phyloP scores from a whole-genome alignment of 2,113 vertebrate species.

The Brachyistius frenatus region DNA sequence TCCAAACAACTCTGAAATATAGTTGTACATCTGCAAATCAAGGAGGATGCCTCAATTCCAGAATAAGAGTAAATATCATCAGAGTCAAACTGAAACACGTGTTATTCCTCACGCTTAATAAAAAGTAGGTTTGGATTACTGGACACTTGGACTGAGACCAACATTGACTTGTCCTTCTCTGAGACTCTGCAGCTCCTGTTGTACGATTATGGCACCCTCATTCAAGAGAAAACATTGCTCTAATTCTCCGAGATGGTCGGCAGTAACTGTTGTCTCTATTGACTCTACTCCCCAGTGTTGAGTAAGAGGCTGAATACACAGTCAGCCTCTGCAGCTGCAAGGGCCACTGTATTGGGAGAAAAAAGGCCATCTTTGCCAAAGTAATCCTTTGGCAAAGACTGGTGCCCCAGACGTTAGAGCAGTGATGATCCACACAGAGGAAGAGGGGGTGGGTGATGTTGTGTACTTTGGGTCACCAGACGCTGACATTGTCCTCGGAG shows the following conservation, averaged over 20 bases:
- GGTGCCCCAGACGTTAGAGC: constrained; percentile 66
- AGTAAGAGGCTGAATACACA: constrained; percentile 73
- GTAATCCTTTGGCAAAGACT: constrained; percentile 77
- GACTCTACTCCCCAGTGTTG: constrained; percentile 49
- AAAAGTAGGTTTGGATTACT: constrained; percentile 12
- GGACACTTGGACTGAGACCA: background rate
- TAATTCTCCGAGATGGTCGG: constrained; percentile 43
- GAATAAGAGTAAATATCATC: background rate
- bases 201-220: constrained; percentile 26
- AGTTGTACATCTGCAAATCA: constrained; percentile 31
- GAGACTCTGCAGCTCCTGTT: constrained; percentile 13
- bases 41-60: background rate
- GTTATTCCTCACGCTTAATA: background rate
- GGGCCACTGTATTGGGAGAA: constrained; percentile 64
- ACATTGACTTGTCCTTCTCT: constrained; percentile 2
- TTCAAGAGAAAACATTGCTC: constrained; percentile 45
- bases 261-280: constrained; percentile 58
- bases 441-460: constrained; percentile 41
- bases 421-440: constrained; percentile 66
- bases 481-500: constrained; percentile 63
- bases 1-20: constrained; percentile 26
- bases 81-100: background rate
- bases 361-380: constrained; percentile 68
- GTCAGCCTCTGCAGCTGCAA: constrained; percentile 76
- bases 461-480: constrained; percentile 77